Evolutionary conservation across 2,888 invertebrate species (phyloP), one percentile per base, ranked within the genome.

Genomic region (Agrotis exclamationis): DNA sequence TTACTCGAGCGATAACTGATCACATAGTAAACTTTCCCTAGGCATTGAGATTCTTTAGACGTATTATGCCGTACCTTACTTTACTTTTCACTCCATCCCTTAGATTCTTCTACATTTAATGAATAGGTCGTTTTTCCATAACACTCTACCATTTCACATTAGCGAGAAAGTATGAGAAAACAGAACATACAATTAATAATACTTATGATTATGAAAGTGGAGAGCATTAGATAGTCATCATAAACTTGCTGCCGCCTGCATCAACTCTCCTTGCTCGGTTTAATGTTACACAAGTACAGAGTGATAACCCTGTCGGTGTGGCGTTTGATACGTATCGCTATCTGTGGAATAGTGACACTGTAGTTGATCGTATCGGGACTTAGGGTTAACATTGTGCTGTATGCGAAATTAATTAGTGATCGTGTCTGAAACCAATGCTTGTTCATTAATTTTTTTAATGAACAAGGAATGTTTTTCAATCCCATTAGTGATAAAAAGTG

Each of bases 281-380:
- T 75, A 47, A 39, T 39, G 11, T 70, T 67, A 74, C 68, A 48
- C 58, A 28, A 47, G 33, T 13, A 62, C 28, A 48, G 58, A 66
- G 67, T 63, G 79, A 79, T 72, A 82, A 82, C 82, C 69, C 82
- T 76, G 50, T n/a, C 44, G 58, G 51, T 56, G 53, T 13, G 20
- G 28, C 60, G 48, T 51, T 24, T 59, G 74, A 79, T 79, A 62
- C 4, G 18, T 53, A 81, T 72, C 75, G 24, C 14, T 16, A n/a
- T 80, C 39, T 62, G 58, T 70, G 16, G 18, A 44, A 33, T 56
- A 79, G 58, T 74, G 79, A 74, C 64, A 67, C 64, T 70, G 7
- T 11, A 50, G n/a, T 47, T 39, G 72, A 75, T 81, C 22, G 6
- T 72, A 68, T 76, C 74, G 45, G 14, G 2, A 28, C 39, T 64